Base-by-base conservation (phyloP, 2,797 vertebrate genomes). In the Anguilla pacifica region DNA sequence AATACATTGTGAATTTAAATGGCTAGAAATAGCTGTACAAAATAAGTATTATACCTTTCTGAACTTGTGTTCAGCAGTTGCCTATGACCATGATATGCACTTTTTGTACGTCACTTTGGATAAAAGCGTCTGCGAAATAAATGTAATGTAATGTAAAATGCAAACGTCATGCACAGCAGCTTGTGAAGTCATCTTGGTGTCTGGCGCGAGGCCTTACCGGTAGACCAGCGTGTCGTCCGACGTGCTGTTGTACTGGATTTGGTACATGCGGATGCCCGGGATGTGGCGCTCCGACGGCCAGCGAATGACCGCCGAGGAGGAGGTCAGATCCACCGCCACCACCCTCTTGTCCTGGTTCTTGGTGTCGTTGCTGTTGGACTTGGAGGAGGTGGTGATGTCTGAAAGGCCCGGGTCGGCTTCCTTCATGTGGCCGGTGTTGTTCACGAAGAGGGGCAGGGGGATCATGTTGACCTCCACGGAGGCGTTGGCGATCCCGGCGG, bases 181-280 rank as follows among this genome's bases (percentile, higher is more conserved):
- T 46, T 46, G 43, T 53, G 51, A 53, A 53, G 1, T 53, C 51
- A 7, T 7, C 51, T 11, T 53, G 6, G 6, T 53, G 51, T 11
- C 51, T 43, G 22, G 7, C 4, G 11, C 35, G 4, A 59, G 22
- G 39, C 15, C 94, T 95, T 94, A 98, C 98, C 98, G 98, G 96
- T 99, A 99, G 84, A 99, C 97, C 43, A 99, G 94, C 6, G 97
- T 97, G 87, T 98, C 98, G 49, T 99, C 98, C 0, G 94, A 94
- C 0, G 97, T 97, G 95, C 98, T 99, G 96, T 99, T 99, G 92
- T 99, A 99, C 93, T 98, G 98, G 88, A 99, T 97, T 95, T 99
- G 98, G 94, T 98, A 98, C 97, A 99, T 98, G 87, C 98, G 95
- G 90, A 98, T 97, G 43, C 97, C 98, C 0, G 98, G 98, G 57